These are phyloP conservation scores for Scylla paramamosain DNA, from an alignment of 1,140 invertebrate species.

Conservation along the genomic window DNA sequence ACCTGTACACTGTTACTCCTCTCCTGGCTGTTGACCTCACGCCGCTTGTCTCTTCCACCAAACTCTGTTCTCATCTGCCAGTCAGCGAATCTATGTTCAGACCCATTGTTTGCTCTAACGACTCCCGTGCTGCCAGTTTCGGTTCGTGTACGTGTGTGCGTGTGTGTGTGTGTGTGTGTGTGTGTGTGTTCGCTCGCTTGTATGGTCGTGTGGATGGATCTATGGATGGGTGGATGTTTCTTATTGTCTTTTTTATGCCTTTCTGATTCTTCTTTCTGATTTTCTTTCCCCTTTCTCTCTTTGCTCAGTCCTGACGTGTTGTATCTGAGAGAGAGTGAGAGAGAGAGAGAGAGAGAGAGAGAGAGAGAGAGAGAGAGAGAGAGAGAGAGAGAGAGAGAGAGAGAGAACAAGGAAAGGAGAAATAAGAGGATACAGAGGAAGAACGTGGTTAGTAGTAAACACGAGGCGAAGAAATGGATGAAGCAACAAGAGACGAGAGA, in stretches of 20 bases:
- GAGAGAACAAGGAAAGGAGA: no score
- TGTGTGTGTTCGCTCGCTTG: neutral
- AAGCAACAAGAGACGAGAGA: no score
- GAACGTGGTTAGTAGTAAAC: no score
- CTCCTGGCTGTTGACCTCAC: neutral
- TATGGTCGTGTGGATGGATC: neutral
- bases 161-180: neutral
- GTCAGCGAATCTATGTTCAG: neutral
- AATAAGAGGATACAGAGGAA: no score
- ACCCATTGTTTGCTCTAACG: neutral
- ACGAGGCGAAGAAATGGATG: no score
- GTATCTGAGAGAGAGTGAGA: no score
- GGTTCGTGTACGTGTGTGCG: neutral
- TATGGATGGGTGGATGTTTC: constrained; percentile 41
- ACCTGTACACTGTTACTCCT: neutral
- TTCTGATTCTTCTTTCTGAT: no score
- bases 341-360: no score
- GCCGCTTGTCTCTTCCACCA: neutral
- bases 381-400: no score
- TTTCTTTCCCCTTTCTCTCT: no score
- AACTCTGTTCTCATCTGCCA: neutral
- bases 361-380: no score
- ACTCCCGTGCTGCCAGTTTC: neutral
- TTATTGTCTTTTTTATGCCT: neutral
- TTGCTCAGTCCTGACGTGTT: no score